These are phyloP conservation scores for Pseudorectes ferrugineus DNA, from an alignment of 2,113 vertebrate species.

Conservation along the genomic window DNA sequence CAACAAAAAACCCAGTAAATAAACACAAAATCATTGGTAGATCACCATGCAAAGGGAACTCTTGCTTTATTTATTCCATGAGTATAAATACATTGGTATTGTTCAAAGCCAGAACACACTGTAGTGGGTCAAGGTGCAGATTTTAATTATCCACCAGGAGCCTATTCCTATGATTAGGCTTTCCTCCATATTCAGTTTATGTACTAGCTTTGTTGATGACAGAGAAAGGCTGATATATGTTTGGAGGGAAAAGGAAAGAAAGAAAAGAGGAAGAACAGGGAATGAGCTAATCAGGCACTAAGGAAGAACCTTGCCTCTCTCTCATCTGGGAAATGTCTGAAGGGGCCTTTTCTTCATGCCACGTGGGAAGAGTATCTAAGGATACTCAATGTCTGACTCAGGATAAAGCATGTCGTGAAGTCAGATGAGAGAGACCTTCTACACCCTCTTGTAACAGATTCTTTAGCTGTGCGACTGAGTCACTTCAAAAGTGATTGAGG, in stretches of 20 bases:
- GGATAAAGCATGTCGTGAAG: not conserved
- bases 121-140: not conserved
- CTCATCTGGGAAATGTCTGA: not conserved
- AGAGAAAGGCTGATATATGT: not conserved
- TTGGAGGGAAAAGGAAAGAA: accelerated
- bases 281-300: not conserved
- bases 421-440: not conserved
- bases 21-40: not conserved
- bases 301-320: not conserved
- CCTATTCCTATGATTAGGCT: not conserved
- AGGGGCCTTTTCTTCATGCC: not conserved
- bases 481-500: constrained; percentile 2
- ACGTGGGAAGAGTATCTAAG: not conserved
- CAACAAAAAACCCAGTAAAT: not conserved
- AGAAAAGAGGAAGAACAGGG: not conserved
- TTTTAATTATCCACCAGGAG: not conserved
- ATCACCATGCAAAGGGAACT: not conserved
- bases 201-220: not conserved
- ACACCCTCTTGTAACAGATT: not conserved
- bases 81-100: not conserved
- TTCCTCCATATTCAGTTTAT: not conserved
- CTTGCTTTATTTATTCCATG: not conserved
- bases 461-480: not conserved
- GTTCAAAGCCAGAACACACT: not conserved
- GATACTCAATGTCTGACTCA: not conserved